Conservation (phyloP, 92 coral and sea anemone genomes). For the Heliopora coerulea region DNA sequence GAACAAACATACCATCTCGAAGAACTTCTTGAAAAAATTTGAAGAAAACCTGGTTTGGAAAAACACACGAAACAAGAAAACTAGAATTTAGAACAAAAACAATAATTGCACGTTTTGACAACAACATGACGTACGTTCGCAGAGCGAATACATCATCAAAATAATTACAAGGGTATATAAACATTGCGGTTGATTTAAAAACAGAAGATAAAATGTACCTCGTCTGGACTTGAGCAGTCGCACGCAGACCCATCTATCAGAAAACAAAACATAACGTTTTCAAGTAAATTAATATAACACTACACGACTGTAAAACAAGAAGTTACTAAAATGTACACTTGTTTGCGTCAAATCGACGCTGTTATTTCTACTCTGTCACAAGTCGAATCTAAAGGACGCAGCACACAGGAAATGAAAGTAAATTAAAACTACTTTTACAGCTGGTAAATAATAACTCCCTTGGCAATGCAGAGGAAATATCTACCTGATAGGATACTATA, state of each 20-base stretch:
- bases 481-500: constrained; percentile 30
- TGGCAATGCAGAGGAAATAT: neutral
- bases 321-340: neutral
- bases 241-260: constrained; percentile 19
- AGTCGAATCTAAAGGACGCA: too few relatives aligned
- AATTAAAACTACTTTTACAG: neutral
- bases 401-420: neutral
- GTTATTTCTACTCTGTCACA: too few relatives aligned
- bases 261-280: neutral
- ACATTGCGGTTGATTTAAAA: neutral
- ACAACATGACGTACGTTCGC: too few relatives aligned
- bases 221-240: neutral
- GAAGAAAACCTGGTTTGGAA: constrained; percentile 73
- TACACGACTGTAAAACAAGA: neutral
- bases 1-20: constrained; percentile 22
- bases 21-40: constrained; percentile 74
- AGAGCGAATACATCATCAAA: too few relatives aligned
- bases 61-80: neutral
- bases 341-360: neutral
- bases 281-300: too few relatives aligned
- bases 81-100: neutral
- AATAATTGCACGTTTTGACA: neutral
- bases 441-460: neutral
- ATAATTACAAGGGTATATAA: too few relatives aligned
- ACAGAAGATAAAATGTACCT: constrained; percentile 5